These are phyloP conservation scores for Portunus trituberculatus DNA, from an alignment of 1,140 invertebrate genomes.

Conservation along the genomic window DNA sequence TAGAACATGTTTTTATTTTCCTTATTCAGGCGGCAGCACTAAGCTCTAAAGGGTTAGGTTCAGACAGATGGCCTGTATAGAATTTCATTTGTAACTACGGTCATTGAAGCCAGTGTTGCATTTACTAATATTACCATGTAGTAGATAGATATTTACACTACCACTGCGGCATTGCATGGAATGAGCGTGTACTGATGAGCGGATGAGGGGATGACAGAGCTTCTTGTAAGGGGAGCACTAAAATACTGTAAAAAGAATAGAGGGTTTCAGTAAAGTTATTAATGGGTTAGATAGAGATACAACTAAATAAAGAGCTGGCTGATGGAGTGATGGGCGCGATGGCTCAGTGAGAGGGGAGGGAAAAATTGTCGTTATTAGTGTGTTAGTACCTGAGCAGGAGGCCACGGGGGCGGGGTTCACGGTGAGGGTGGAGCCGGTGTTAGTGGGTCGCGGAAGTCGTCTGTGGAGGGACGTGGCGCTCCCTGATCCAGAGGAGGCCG, in stretches of 20 bases:
- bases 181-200: not conserved
- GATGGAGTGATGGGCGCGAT: not conserved
- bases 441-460: slow-evolving; percentile 77
- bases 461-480: slow-evolving; percentile 78
- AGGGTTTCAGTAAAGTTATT: not conserved
- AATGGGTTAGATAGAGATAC: not conserved
- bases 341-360: not conserved
- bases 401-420: slow-evolving; percentile 79
- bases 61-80: not conserved
- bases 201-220: not conserved
- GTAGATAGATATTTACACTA: not conserved
- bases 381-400: slow-evolving; percentile 80
- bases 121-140: not conserved
- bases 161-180: not conserved
- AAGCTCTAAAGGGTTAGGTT: not conserved
- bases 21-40: not conserved
- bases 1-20: not conserved
- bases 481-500: slow-evolving; percentile 78
- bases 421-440: slow-evolving; percentile 78
- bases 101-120: not conserved
- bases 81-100: not conserved
- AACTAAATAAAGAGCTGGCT: not conserved
- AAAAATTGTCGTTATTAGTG: slow-evolving; percentile 46
- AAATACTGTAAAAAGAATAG: not conserved
- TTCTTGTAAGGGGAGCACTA: not conserved